Percentiles rank a stretch among this genome's conserved stretches.
phyloP scores from a whole-genome alignment of 2,113 vertebrate species.

The Cygnus buccinator region DNA sequence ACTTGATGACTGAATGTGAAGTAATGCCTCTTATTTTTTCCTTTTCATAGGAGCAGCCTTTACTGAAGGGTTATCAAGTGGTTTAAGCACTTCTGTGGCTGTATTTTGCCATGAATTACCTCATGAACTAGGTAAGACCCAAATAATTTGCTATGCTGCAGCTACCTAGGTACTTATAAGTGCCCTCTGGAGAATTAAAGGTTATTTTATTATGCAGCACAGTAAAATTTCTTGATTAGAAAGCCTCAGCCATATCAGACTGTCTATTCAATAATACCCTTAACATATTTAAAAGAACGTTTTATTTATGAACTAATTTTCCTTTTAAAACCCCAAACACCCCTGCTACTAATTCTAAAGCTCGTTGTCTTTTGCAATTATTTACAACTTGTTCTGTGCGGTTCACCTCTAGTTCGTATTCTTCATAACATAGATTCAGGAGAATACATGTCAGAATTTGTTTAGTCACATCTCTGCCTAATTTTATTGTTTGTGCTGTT shows the following conservation, averaged over 20 bases:
- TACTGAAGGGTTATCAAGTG: slow-evolving; percentile 93
- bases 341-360: background rate
- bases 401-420: background rate
- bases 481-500: background rate
- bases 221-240: background rate
- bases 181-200: background rate
- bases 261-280: background rate
- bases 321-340: background rate
- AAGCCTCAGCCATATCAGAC: background rate
- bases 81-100: slow-evolving; percentile 95
- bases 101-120: slow-evolving; percentile 98
- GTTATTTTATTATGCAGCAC: background rate
- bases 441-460: background rate
- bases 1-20: background rate
- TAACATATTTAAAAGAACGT: background rate
- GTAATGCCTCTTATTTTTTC: background rate
- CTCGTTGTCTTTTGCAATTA: background rate
- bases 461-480: background rate
- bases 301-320: background rate
- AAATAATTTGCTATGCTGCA: background rate
- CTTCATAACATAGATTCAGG: background rate
- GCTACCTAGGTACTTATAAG: background rate
- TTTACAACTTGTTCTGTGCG: background rate
- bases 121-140: slow-evolving; percentile 91
- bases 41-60: slow-evolving; percentile 89